Percentiles rank a stretch among this genome's conserved stretches.
Conservation (phyloP, 2,113 vertebrate genomes). For the Aythya baeri region DNA sequence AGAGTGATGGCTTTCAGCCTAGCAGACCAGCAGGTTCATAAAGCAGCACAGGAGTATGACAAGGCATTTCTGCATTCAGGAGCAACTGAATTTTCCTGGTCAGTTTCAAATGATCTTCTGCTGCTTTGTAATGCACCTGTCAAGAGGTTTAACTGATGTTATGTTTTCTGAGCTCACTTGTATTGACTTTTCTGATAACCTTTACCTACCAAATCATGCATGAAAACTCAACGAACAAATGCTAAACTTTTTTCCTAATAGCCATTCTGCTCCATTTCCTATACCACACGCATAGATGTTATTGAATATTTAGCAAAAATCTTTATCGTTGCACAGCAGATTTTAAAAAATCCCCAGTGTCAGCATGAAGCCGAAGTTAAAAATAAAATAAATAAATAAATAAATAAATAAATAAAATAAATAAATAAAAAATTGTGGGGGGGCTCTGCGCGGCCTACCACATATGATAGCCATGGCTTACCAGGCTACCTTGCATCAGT, state of each 20-base stretch:
- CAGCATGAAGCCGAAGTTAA: background rate
- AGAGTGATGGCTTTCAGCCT: background rate
- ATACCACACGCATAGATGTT: background rate
- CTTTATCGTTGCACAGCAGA: background rate
- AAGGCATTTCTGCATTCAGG: background rate
- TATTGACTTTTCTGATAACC: conserved; percentile 73
- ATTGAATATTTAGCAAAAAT: conserved; percentile 33
- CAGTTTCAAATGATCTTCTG: conserved; percentile 18
- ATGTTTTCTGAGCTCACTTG: conserved; percentile 39
- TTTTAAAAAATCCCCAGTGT: conserved; percentile 22
- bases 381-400: no score
- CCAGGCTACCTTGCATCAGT: background rate
- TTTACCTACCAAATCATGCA: conserved; percentile 73
- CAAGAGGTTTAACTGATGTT: conserved; percentile 33
- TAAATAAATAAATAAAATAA: background rate
- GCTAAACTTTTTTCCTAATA: conserved; percentile 56
- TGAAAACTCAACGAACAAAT: conserved; percentile 61
- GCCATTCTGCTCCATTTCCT: background rate
- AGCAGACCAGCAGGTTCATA: background rate
- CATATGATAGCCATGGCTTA: background rate
- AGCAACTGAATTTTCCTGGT: conserved; percentile 40
- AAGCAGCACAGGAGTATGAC: background rate
- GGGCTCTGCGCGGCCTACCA: background rate
- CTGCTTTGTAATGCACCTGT: background rate
- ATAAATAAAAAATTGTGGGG: background rate